Base-by-base conservation (phyloP, 2,797 vertebrate species). In the Neopelma chrysocephalum region DNA sequence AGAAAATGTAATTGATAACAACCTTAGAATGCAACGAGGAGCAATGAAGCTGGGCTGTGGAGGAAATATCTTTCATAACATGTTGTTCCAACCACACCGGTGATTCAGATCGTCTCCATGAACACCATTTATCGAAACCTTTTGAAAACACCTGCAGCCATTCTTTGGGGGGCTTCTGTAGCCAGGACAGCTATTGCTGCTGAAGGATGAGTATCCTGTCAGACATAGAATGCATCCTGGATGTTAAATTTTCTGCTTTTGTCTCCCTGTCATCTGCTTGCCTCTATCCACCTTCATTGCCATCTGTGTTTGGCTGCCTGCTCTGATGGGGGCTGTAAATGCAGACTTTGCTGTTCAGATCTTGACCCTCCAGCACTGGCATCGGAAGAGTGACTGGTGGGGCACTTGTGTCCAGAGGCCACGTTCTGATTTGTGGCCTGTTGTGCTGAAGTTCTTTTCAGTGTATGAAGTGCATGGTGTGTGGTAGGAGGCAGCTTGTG, bases 391-490 rank as follows among this genome's bases (percentile, higher is more conserved):
- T 38, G 53, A 60, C 38, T 61, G 66, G 10, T 18, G 36, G 29
- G 43, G 27, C 34, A n/a, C 10, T 47, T 58, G 40, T 58, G 29
- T 43, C 43, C 14, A 11, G 19, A 72, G 34, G 40, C 45, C 22
- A 3, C 2, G 1, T 53, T 75, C 61, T 29, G 1, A 70, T 54
- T 22, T 6, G 3, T 45, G 42, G 53, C 21, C 42, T 7, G 3
- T 81, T 64, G 31, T 62, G 8, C 56, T 43, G 38, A 26, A 45
- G 66, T 70, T 43, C 42, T 61, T 47, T 57, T n/a, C 48, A 36
- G 9, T 1, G 1, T 27, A 5, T n/a, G 10, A 58, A 64, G 27
- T 1, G 0, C 48, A 27, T 34, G 18, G 43, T n/a, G 0, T 43
- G n/a, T n/a, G 23, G 45, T 27, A 61, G 54, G 61, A 45, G 57